Percentiles rank a stretch among this genome's conserved stretches.
Evolutionary conservation across 2,797 vertebrate species (phyloP).

Genomic region (Megaceryle alcyon): DNA sequence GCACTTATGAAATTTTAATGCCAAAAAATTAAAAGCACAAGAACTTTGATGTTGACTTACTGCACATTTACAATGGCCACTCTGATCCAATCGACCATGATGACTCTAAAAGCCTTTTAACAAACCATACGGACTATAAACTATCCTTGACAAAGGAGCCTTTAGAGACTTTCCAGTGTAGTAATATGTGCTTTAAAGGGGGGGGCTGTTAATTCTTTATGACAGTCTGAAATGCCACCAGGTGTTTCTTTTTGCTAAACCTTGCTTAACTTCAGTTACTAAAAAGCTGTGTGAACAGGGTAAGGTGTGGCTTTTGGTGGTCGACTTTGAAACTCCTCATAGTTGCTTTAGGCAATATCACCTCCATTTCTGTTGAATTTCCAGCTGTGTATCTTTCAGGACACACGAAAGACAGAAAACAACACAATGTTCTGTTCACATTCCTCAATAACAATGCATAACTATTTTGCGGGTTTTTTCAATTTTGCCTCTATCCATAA

Average conservation of each 20-base stretch:
- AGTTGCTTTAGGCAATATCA: not conserved
- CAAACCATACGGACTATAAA: slow-evolving; percentile 27
- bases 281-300: not conserved
- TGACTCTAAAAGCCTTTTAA: slow-evolving; percentile 64
- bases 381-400: not conserved
- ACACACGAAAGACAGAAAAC: not conserved
- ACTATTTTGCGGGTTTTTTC: too few relatives aligned
- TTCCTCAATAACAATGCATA: not conserved
- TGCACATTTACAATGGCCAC: not conserved
- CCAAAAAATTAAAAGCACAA: slow-evolving; percentile 37
- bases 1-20: not conserved
- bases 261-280: not conserved
- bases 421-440: not conserved
- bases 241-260: not conserved
- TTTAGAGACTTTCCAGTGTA: not conserved
- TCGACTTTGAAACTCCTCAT: not conserved
- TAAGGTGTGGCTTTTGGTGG: not conserved
- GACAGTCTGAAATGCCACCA: not conserved
- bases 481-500: not conserved
- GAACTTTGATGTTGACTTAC: slow-evolving; percentile 8
- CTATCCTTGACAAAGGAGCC: slow-evolving; percentile 25
- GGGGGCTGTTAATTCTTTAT: not conserved
- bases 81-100: not conserved
- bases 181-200: not conserved
- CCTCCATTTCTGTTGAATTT: not conserved